Conservation (phyloP, 2,113 vertebrate genomes). For the Callorhinus ursinus region DNA sequence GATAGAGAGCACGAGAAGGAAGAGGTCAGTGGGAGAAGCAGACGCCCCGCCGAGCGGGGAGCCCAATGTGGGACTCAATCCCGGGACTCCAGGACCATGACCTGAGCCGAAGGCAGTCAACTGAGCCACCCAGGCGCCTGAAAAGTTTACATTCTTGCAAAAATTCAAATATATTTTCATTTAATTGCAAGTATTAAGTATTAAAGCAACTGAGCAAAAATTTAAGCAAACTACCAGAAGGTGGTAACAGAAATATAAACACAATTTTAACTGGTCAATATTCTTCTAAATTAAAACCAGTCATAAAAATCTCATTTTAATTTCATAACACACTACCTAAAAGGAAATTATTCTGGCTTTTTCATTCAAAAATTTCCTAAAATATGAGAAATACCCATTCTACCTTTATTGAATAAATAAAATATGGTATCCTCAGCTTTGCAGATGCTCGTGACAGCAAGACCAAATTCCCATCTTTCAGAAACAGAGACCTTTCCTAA, state of each 20-base stretch:
- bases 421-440: neutral
- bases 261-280: slow-evolving; percentile 5
- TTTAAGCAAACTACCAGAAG: neutral
- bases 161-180: neutral
- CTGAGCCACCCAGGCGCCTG: too few relatives aligned
- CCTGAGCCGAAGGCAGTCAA: too few relatives aligned
- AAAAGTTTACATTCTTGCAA: slow-evolving; percentile 21
- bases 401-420: slow-evolving; percentile 16
- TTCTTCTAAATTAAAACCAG: slow-evolving; percentile 22
- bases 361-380: neutral
- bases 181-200: neutral
- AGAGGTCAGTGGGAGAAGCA: too few relatives aligned
- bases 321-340: neutral
- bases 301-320: slow-evolving; percentile 15
- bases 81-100: too few relatives aligned
- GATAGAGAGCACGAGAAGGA: too few relatives aligned
- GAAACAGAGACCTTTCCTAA: neutral
- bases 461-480: neutral
- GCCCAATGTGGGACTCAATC: too few relatives aligned
- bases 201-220: neutral
- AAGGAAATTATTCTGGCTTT: slow-evolving; percentile 19
- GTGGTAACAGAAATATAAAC: slow-evolving; percentile 20
- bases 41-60: too few relatives aligned
- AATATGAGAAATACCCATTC: slow-evolving; percentile 21
- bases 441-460: neutral